Conservation (phyloP, 1,140 invertebrate species). For the Pogonognathellus flavescens region DNA sequence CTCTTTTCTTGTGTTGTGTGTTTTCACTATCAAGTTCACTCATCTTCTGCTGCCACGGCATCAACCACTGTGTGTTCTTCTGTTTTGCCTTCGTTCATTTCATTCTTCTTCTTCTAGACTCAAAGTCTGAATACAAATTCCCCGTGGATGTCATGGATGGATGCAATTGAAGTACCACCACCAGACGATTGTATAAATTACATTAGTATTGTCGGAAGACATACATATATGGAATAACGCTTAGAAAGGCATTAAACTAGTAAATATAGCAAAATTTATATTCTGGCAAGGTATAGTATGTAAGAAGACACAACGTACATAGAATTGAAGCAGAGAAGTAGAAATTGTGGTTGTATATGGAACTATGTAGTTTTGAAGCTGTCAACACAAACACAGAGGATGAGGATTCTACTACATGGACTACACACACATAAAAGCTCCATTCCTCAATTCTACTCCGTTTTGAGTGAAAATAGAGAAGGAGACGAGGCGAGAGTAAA, state of each 20-base stretch:
- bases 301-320: no score
- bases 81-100: slow-evolving; percentile 3
- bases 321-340: no score
- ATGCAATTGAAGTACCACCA: slow-evolving; percentile 24
- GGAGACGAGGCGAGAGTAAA: not conserved
- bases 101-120: not conserved
- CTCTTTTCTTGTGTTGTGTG: not conserved
- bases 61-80: not conserved
- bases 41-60: not conserved
- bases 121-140: slow-evolving; percentile 23
- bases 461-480: not conserved
- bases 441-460: not conserved
- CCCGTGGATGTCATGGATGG: slow-evolving; percentile 38
- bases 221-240: slow-evolving; percentile 1
- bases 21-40: slow-evolving; percentile 10
- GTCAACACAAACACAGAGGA: not conserved
- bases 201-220: slow-evolving; percentile 28
- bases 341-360: no score
- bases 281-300: no score
- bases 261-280: no score
- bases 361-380: not conserved
- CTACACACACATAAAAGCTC: not conserved
- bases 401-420: not conserved
- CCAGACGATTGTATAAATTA: slow-evolving; percentile 34
- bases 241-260: not conserved